These are phyloP conservation scores for Falco biarmicus DNA, from an alignment of 2,797 vertebrate species.

Conservation along the genomic window DNA sequence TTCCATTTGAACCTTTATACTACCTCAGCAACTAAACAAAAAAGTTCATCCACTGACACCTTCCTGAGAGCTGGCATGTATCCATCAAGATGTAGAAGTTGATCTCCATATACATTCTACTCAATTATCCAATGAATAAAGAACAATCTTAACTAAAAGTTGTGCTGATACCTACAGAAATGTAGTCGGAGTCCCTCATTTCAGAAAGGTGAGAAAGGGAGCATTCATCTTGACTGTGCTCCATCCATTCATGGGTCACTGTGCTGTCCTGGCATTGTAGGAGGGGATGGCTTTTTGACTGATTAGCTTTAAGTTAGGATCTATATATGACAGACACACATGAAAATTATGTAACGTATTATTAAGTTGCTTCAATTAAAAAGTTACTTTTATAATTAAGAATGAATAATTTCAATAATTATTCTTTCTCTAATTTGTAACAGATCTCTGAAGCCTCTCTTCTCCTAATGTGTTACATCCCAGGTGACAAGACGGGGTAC, in stretches of 20 bases:
- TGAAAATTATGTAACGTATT: background rate
- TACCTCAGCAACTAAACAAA: background rate
- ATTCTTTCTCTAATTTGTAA: background rate
- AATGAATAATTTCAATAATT: background rate
- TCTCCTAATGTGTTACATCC: background rate
- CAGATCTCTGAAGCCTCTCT: background rate
- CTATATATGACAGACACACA: background rate
- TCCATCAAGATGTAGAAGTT: background rate
- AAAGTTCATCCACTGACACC: background rate
- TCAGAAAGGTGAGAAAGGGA: background rate
- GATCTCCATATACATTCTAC: background rate
- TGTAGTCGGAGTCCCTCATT: background rate
- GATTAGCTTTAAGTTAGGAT: background rate
- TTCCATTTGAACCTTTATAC: background rate
- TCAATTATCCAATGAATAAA: background rate
- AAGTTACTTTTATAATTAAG: background rate
- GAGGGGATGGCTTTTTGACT: background rate
- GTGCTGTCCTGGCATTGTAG: background rate
- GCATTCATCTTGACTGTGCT: background rate
- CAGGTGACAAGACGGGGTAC: background rate
- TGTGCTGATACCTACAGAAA: background rate
- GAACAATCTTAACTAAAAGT: background rate
- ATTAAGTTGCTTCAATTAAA: background rate
- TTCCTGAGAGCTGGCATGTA: background rate
- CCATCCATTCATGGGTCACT: background rate